Conservation (phyloP, 2,888 invertebrate genomes). For the Scaptomyza polygonia region DNA sequence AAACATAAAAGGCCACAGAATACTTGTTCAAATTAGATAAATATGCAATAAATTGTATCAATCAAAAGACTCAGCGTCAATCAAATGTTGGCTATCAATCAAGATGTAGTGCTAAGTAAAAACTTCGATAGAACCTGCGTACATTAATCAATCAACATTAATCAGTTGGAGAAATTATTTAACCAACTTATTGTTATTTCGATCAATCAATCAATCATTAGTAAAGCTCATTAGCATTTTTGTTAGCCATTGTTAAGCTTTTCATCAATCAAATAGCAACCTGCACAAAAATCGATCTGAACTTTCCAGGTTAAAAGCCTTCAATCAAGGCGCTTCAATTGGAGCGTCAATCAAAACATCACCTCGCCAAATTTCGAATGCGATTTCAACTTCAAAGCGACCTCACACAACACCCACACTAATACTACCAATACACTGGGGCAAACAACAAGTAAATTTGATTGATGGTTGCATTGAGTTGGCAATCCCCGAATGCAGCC, state of each 20-base stretch:
- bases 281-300: constrained; percentile 8
- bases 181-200: not conserved
- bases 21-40: not conserved
- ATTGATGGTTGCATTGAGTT: constrained; percentile 75
- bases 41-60: constrained; percentile 12
- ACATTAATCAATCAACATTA: too few relatives aligned
- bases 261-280: constrained; percentile 1
- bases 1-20: not conserved
- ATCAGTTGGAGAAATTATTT: constrained; percentile 1
- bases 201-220: constrained; percentile 41
- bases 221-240: constrained; percentile 51
- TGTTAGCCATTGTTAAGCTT: constrained; percentile 10
- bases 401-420: constrained; percentile 30
- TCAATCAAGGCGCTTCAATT: constrained; percentile 52
- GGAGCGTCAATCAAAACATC: constrained; percentile 59
- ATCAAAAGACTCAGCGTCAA: constrained; percentile 1
- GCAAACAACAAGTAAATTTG: constrained; percentile 53
- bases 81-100: constrained; percentile 17
- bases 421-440: constrained; percentile 19
- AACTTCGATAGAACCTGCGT: too few relatives aligned
- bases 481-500: constrained; percentile 59
- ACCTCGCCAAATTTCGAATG: constrained; percentile 11
- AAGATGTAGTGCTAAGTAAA: not conserved
- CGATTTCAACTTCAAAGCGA: constrained; percentile 46
- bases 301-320: constrained; percentile 32